Percentiles rank a stretch among this genome's conserved stretches.
These are phyloP conservation scores for Aleiodes sp. DNA, from an alignment of 1,140 invertebrate genomes.

Conservation along the genomic window DNA sequence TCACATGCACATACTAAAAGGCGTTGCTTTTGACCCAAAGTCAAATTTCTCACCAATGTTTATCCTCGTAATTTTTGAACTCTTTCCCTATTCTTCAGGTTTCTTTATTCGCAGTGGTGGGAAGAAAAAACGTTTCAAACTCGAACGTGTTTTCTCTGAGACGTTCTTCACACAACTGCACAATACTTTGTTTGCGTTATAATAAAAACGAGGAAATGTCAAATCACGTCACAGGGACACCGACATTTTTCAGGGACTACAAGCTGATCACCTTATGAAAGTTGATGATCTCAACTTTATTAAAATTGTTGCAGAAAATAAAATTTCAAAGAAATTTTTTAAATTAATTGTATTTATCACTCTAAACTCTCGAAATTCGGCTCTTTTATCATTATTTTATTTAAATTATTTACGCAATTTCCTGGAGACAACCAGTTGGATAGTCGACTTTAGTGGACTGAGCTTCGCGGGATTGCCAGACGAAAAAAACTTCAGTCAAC, in stretches of 20 bases:
- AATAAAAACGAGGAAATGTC: not conserved
- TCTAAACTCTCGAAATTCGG: no score
- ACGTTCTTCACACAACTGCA: not conserved
- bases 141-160: no score
- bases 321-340: no score
- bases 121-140: no score
- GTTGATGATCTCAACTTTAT: not conserved
- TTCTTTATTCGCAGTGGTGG: no score
- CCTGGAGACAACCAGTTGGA: not conserved
- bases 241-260: not conserved
- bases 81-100: no score
- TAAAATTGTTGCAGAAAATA: no score
- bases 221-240: not conserved
- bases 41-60: not conserved
- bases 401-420: no score
- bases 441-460: not conserved
- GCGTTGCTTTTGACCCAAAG: constrained; percentile 15
- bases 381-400: no score
- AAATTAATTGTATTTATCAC: no score
- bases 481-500: not conserved
- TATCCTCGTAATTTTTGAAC: not conserved
- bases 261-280: not conserved
- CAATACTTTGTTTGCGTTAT: not conserved
- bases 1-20: not conserved
- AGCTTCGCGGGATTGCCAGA: not conserved